Conservation (phyloP, 2,888 invertebrate species). For the Tenthredo notha region DNA sequence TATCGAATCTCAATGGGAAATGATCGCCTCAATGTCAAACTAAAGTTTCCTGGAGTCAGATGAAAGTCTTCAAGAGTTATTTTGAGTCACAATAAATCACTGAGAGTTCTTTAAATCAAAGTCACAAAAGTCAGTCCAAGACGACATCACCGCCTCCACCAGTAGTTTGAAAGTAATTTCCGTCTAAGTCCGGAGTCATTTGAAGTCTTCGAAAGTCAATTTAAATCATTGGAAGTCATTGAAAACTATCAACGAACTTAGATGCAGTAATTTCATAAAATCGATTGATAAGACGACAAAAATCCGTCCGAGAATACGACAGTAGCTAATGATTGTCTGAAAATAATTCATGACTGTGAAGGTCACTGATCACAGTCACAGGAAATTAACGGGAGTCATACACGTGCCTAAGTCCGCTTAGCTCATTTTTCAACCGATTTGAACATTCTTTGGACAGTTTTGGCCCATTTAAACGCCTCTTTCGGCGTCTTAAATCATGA, state of each 20-base stretch:
- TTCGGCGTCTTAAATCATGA: background rate
- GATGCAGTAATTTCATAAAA: too few species aligned
- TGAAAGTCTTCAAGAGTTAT: too few species aligned
- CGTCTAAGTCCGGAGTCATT: too few species aligned
- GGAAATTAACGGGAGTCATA: background rate
- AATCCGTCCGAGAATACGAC: background rate
- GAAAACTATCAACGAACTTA: too few species aligned
- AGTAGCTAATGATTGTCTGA: background rate
- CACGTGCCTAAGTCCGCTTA: too few species aligned
- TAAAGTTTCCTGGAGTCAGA: background rate
- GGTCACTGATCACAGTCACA: too few species aligned
- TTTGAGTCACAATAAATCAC: background rate
- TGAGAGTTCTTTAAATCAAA: background rate
- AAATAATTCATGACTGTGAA: too few species aligned
- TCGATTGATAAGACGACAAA: too few species aligned
- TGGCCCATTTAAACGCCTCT: background rate
- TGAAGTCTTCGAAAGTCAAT: background rate
- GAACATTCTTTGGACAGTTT: background rate
- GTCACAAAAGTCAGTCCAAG: background rate
- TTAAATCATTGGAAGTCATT: background rate
- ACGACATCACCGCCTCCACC: too few species aligned
- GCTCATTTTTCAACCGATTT: background rate
- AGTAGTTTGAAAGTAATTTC: too few species aligned
- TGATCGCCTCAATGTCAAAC: too few species aligned
- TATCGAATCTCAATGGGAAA: too few species aligned